Percentiles rank a stretch among this genome's conserved stretches.
These are phyloP conservation scores for Oncorhynchus masou DNA, from an alignment of 2,113 vertebrate genomes.

Conservation along the genomic window DNA sequence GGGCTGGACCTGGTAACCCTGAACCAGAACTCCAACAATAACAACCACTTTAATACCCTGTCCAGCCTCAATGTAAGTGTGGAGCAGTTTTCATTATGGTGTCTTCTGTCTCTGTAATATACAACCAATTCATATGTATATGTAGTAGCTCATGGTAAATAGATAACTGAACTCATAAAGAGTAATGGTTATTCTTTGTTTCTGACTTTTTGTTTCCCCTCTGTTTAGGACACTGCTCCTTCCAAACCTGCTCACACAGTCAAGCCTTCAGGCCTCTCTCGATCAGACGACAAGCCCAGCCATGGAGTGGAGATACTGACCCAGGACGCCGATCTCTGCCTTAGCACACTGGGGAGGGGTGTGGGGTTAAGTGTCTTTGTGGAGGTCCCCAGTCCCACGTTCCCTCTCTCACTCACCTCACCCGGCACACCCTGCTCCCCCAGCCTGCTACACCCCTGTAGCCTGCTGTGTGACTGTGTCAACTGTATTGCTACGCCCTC, in stretches of 20 bases:
- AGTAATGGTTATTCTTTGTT: background rate
- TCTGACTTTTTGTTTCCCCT: conserved; percentile 7
- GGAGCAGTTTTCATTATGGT: no score
- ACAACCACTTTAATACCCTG: conserved; percentile 78
- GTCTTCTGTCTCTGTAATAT: background rate
- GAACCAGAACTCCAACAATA: conserved; percentile 84
- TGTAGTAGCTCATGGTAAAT: background rate
- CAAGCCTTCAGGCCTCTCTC: conserved; percentile 73
- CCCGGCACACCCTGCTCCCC: conserved; percentile 32
- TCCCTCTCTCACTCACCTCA: conserved; percentile 37
- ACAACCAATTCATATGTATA: conserved; percentile 21
- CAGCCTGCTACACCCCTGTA: conserved; percentile 25
- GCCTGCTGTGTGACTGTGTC: conserved; percentile 53
- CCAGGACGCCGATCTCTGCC: conserved; percentile 56
- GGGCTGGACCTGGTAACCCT: conserved; percentile 72
- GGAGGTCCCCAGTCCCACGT: conserved; percentile 63
- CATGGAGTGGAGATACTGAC: conserved; percentile 56
- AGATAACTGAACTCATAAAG: background rate
- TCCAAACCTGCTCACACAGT: conserved; percentile 70
- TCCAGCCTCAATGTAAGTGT: conserved; percentile 78
- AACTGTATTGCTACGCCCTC: conserved; percentile 38
- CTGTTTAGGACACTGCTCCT: conserved; percentile 51
- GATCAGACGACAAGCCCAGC: conserved; percentile 65
- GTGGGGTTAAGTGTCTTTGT: conserved; percentile 65
- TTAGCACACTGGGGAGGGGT: background rate